Evolutionary conservation across 2,888 invertebrate species (phyloP).

Genomic region (Phania funesta): DNA sequence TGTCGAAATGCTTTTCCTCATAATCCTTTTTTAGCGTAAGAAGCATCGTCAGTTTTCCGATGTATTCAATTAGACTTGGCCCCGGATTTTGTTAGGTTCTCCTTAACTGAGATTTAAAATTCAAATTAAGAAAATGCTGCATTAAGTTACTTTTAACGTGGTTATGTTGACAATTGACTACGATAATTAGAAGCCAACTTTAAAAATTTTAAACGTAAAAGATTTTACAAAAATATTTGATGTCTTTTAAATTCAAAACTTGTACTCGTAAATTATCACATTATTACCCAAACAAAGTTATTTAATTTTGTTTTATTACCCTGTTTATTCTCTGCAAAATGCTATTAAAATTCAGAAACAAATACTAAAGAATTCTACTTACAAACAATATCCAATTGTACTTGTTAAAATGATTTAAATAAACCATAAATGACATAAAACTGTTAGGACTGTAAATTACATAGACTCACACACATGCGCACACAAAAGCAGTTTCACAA

Average conservation of each 20-base stretch:
- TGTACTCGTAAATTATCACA: conserved; percentile 31
- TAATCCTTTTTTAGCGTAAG: too few species aligned
- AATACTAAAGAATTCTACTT: not conserved
- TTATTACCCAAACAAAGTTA: conserved; percentile 28
- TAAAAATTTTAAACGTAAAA: not conserved
- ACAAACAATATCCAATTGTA: conserved; percentile 1
- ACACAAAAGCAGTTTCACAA: not conserved
- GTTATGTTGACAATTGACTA: too few species aligned
- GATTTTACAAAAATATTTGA: not conserved
- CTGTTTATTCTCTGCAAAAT: conserved; percentile 28
- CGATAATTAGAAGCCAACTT: too few species aligned
- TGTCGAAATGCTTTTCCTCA: too few species aligned
- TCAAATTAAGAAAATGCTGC: too few species aligned
- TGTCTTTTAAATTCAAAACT: not conserved
- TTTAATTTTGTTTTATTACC: conserved; percentile 34
- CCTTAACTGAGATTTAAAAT: too few species aligned
- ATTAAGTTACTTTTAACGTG: too few species aligned
- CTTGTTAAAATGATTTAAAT: conserved; percentile 55
- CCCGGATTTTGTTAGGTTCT: too few species aligned
- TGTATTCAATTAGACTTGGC: too few species aligned
- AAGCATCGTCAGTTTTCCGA: too few species aligned
- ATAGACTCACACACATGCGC: not conserved
- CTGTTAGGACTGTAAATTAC: conserved; percentile 18
- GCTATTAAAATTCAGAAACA: conserved; percentile 16
- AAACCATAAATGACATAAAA: conserved; percentile 60